Percentiles rank a stretch among this genome's conserved stretches.
These are phyloP conservation scores for Meda fulgida DNA, from an alignment of 2,797 vertebrate genomes.

Conservation along the genomic window DNA sequence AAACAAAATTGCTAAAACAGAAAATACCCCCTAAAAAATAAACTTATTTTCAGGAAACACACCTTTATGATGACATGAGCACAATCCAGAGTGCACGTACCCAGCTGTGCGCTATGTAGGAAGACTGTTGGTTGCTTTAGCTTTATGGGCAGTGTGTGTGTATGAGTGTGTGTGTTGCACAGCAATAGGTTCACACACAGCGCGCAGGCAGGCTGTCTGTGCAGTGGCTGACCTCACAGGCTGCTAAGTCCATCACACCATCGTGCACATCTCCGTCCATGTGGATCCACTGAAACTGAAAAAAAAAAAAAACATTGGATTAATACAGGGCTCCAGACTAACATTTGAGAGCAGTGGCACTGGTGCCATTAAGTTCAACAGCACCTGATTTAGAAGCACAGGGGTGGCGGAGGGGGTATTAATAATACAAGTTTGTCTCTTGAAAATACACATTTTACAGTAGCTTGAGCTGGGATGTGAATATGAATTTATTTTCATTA, in stretches of 20 bases:
- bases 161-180: neutral
- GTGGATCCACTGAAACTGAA: constrained; percentile 57
- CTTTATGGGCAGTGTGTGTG: neutral
- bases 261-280: constrained; percentile 67
- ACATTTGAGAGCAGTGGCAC: neutral
- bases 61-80: neutral
- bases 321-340: neutral
- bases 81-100: constrained; percentile 24
- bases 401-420: neutral
- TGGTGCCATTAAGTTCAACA: neutral
- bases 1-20: neutral
- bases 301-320: neutral
- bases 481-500: neutral
- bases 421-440: neutral
- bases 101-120: constrained; percentile 10
- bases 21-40: neutral
- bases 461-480: neutral
- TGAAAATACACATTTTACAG: neutral
- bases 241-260: constrained; percentile 25
- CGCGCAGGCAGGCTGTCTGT: constrained; percentile 12
- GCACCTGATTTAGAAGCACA: neutral
- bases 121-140: constrained; percentile 32
- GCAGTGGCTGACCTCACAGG: constrained; percentile 44
- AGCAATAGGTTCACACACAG: constrained; percentile 40
- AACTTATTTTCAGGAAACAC: neutral